These are phyloP conservation scores for Sclerodermus sp. DNA, from an alignment of 2,888 invertebrate species.

Conservation along the genomic window DNA sequence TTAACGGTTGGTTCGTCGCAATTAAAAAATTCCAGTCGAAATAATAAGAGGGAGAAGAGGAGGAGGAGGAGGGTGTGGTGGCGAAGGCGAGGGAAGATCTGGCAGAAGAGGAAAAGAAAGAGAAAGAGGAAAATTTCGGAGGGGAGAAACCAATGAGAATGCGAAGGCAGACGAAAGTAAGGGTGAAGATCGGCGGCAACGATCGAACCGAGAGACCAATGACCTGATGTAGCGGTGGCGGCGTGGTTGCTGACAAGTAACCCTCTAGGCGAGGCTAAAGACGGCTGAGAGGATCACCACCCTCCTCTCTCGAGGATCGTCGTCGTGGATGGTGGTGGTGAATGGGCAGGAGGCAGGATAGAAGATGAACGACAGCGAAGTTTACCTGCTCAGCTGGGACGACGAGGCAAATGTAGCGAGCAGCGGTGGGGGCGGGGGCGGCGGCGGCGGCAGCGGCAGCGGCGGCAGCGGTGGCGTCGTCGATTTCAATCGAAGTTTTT, in stretches of 20 bases:
- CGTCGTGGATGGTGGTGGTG: slow-evolving; percentile 8
- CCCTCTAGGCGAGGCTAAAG: background rate
- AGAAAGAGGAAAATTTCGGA: too few species aligned
- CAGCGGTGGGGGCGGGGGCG: too few species aligned
- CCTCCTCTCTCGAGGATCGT: slow-evolving; percentile 5
- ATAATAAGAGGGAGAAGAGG: too few species aligned
- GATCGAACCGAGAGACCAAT: slow-evolving; percentile 21
- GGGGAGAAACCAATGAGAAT: slow-evolving; percentile 19
- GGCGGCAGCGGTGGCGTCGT: too few species aligned
- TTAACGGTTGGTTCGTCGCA: too few species aligned
- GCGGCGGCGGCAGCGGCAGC: too few species aligned
- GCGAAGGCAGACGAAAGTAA: slow-evolving; percentile 29
- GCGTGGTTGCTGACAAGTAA: background rate
- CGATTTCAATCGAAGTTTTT: slow-evolving; percentile 37
- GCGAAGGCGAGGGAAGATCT: too few species aligned
- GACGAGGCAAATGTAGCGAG: slow-evolving; percentile 37
- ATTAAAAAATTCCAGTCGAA: too few species aligned
- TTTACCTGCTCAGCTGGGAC: slow-evolving; percentile 47
- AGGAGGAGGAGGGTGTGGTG: too few species aligned
- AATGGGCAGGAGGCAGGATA: slow-evolving; percentile 10
- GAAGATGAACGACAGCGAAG: slow-evolving; percentile 51
- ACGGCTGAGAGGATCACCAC: slow-evolving; percentile 1
- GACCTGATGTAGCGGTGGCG: slow-evolving; percentile 27
- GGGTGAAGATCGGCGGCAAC: slow-evolving; percentile 20
- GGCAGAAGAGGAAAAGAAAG: too few species aligned